phyloP scores from a whole-genome alignment of 1,140 invertebrate species.

The Brachystomella parvula region DNA sequence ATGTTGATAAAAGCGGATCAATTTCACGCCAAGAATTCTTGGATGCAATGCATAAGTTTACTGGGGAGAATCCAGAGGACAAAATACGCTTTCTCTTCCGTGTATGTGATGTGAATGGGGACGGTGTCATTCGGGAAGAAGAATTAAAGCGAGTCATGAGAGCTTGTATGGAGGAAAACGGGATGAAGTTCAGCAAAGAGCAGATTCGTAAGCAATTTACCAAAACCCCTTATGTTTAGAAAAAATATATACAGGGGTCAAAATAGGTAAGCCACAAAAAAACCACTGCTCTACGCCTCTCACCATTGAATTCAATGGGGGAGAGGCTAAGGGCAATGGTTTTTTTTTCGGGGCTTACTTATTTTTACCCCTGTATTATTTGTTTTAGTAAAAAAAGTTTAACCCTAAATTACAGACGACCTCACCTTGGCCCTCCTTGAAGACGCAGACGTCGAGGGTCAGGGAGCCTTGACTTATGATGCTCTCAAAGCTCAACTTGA shows the following conservation, averaged over 20 bases:
- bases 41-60: conserved; percentile 78
- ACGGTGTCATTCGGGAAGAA: conserved; percentile 77
- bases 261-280: too few relatives aligned
- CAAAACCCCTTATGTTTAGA: neutral
- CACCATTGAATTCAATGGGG: too few relatives aligned
- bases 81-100: conserved; percentile 88
- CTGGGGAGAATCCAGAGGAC: conserved; percentile 75
- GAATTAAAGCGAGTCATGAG: conserved; percentile 83
- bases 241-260: neutral
- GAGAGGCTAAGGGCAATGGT: too few relatives aligned
- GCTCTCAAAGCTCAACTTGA: conserved; percentile 74
- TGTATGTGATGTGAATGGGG: conserved; percentile 86
- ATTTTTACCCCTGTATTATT: too few relatives aligned
- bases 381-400: too few relatives aligned
- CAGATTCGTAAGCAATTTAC: conserved; percentile 53
- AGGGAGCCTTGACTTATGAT: conserved; percentile 80
- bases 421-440: conserved; percentile 82
- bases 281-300: too few relatives aligned
- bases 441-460: conserved; percentile 71
- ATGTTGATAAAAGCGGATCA: conserved; percentile 78
- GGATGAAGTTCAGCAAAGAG: conserved; percentile 80
- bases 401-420: conserved; percentile 55
- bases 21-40: conserved; percentile 86
- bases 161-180: conserved; percentile 90
- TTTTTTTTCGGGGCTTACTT: too few relatives aligned